Conservation (phyloP, 1,140 invertebrate species). For the Zaprionus ornatus region DNA sequence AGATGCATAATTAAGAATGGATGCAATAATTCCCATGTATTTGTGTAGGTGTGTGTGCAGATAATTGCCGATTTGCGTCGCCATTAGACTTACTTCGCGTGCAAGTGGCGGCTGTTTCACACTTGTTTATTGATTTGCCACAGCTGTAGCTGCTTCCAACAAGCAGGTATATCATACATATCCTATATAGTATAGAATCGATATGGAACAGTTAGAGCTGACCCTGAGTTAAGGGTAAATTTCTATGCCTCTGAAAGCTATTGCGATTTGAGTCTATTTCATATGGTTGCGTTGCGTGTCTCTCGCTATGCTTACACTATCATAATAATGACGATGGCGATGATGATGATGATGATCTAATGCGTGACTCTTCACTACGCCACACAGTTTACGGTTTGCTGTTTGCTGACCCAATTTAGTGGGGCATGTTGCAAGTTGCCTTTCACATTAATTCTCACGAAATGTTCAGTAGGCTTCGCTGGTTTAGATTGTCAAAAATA, state of each 20-base stretch:
- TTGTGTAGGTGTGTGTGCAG: slow-evolving; percentile 8
- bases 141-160: slow-evolving; percentile 9
- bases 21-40: neutral
- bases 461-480: slow-evolving; percentile 4
- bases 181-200: slow-evolving; percentile 53
- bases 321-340: slow-evolving; percentile 5
- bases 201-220: slow-evolving; percentile 60
- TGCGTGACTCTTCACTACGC: slow-evolving; percentile 42
- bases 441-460: slow-evolving; percentile 5
- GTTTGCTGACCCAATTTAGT: slow-evolving; percentile 38
- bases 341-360: slow-evolving; percentile 68
- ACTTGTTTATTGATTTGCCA: slow-evolving; percentile 62
- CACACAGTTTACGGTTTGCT: slow-evolving; percentile 13
- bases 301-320: slow-evolving; percentile 8
- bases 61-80: slow-evolving; percentile 44
- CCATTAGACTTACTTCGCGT: slow-evolving; percentile 23
- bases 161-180: slow-evolving; percentile 15
- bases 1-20: slow-evolving; percentile 91
- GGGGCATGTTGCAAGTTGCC: slow-evolving; percentile 27
- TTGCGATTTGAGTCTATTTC: slow-evolving; percentile 23
- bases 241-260: slow-evolving; percentile 38
- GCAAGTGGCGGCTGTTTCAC: slow-evolving; percentile 28
- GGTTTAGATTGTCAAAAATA: slow-evolving; percentile 31
- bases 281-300: slow-evolving; percentile 42
- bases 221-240: slow-evolving; percentile 56